Evolutionary conservation across 2,113 vertebrate genomes (phyloP).

Genomic region (Myrmecobius fasciatus): DNA sequence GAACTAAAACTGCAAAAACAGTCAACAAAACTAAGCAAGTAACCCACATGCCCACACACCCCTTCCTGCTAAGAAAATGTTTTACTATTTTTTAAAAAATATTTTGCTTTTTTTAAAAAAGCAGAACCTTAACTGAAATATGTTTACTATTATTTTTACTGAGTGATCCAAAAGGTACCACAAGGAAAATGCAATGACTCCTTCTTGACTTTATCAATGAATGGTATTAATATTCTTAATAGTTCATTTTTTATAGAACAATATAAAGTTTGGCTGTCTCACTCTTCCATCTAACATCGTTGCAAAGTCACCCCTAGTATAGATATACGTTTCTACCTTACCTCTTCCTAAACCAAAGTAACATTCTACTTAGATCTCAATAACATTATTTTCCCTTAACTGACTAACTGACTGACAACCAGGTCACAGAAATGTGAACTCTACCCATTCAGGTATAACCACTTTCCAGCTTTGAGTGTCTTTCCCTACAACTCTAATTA

Average conservation of each 20-base stretch:
- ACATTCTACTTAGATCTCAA: neutral
- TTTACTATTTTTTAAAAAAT: neutral
- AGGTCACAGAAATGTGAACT: neutral
- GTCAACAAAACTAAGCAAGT: conserved; percentile 76
- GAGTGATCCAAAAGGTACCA: neutral
- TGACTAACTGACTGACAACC: neutral
- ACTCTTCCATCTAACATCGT: neutral
- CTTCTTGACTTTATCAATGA: neutral
- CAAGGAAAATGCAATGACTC: neutral
- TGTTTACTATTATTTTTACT: neutral
- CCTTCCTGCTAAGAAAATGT: conserved; percentile 27
- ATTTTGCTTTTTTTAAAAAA: neutral
- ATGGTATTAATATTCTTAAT: neutral
- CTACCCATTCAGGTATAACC: neutral
- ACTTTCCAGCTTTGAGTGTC: neutral
- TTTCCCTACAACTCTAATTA: neutral
- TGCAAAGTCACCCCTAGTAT: neutral
- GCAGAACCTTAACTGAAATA: neutral
- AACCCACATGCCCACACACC: neutral
- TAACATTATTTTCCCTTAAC: neutral
- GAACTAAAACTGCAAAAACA: conserved; percentile 79
- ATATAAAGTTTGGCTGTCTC: neutral
- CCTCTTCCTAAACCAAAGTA: neutral
- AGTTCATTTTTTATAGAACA: neutral
- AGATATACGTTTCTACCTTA: neutral